phyloP scores from a whole-genome alignment of 2,797 vertebrate genomes.

The Coendou prehensilis region DNA sequence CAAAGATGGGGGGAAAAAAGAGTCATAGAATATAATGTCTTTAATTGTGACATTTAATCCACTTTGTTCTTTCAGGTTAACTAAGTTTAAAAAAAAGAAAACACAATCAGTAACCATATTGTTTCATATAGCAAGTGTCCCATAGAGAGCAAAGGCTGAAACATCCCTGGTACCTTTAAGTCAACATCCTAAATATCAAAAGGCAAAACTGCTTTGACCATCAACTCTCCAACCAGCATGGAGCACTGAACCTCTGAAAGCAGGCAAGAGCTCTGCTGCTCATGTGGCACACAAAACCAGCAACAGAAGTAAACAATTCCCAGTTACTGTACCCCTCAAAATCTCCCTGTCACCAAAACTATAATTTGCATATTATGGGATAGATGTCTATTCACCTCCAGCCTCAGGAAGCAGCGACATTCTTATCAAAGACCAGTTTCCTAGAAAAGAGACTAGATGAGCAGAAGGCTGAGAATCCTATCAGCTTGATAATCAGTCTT shows the following conservation, averaged over 20 bases:
- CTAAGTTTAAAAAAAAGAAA: not conserved
- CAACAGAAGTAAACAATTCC: not conserved
- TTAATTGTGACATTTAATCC: slow-evolving; percentile 18
- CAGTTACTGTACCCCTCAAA: not conserved
- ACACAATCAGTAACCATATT: not conserved
- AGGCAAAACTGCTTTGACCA: not conserved
- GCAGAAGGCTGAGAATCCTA: not conserved
- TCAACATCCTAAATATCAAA: not conserved
- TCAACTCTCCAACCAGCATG: not conserved
- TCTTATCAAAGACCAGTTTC: not conserved
- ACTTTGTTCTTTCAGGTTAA: not conserved
- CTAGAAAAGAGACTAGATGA: not conserved
- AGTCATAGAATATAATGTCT: not conserved
- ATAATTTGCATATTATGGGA: not conserved
- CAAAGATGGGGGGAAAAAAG: not conserved
- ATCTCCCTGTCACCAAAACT: not conserved
- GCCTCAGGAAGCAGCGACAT: not conserved
- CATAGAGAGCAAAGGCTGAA: not conserved
- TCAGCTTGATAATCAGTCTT: not conserved
- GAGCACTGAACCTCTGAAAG: not conserved
- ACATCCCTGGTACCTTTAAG: not conserved
- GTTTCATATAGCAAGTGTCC: not conserved
- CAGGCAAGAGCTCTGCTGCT: not conserved
- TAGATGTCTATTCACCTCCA: not conserved
- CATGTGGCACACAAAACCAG: not conserved